Evolutionary conservation across 1,140 invertebrate genomes (phyloP), one percentile per base, ranked within the genome.

Genomic region (Mylabris phalerata): DNA sequence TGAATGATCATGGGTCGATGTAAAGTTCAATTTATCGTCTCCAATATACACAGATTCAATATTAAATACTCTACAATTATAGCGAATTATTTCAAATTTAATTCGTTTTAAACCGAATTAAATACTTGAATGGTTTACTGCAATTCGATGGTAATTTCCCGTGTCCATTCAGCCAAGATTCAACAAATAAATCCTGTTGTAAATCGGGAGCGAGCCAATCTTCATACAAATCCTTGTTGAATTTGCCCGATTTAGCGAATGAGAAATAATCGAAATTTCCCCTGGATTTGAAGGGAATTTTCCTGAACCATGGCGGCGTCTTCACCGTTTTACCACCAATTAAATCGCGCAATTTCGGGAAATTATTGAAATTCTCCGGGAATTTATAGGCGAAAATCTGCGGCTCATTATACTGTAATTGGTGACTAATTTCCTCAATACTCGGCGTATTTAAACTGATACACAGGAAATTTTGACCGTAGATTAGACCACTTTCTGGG

Each of bases 401-500:
- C 5, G 90, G 87, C 64, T 90, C 80, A 67, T 92, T 92, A 70
- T 84, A 90, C 62, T 84, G 82, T 26, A 93, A 71, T 66, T 90
- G 86, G 45, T 76, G 62, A 77, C 87, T 89, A 47, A 94, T 81
- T 59, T 79, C 78, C 67, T 93, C 80, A 32, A 92, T 72, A 46
- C 86, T 79, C 19, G 77, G 71, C 0, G 77, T 69, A 41, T 81
- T 77, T 4, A 93, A 75, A 0, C 87, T 88, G 38, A 96, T 78
- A 71, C 94, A 98, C 0, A 97, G 75, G 61, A 94, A 88, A 38
- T 85, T 89, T 74, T 98, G 95, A 0, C 93, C 94, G 75, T 88
- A 90, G 9, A 75, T 72, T 55, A 75, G 75, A 0, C 87, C 92
- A 3, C 82, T 85, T 0, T 75, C 48, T 9, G 93, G 92, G 76